phyloP scores from a whole-genome alignment of 2,888 invertebrate species.

The Hyppa rectilinea region DNA sequence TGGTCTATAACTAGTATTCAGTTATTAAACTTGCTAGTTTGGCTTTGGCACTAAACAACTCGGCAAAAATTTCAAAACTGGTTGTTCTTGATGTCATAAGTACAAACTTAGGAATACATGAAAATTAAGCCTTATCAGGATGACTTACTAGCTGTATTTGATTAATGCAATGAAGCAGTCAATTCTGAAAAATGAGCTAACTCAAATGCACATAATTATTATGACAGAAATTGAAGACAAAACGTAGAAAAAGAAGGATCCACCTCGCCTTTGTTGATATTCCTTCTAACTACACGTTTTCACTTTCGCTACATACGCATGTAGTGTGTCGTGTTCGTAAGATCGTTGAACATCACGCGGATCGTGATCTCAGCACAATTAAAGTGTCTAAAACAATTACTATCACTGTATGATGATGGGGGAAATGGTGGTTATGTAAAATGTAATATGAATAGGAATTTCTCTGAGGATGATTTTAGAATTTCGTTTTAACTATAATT shows the following conservation, averaged over 20 bases:
- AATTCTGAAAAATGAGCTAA: neutral
- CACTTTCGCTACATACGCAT: slow-evolving; percentile 76
- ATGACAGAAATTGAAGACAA: neutral
- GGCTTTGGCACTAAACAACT: neutral
- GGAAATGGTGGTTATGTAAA: slow-evolving; percentile 65
- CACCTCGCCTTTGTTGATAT: slow-evolving; percentile 33
- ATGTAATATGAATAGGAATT: slow-evolving; percentile 44
- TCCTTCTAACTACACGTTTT: slow-evolving; percentile 60
- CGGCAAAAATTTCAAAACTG: neutral
- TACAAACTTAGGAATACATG: neutral
- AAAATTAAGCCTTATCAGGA: neutral
- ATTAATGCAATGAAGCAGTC: too few species aligned
- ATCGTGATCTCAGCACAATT: slow-evolving; percentile 75
- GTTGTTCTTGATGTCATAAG: neutral
- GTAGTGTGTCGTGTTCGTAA: slow-evolving; percentile 59
- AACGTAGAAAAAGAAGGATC: slow-evolving; percentile 17
- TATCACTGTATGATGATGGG: slow-evolving; percentile 59
- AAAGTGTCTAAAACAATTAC: slow-evolving; percentile 76
- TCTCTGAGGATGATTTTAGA: slow-evolving; percentile 4
- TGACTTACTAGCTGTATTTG: neutral
- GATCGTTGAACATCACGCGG: slow-evolving; percentile 72
- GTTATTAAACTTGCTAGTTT: neutral
- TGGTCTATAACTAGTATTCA: too few species aligned
- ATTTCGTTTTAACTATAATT: neutral
- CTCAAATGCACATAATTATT: neutral